A percentile compares a stretch with the other conserved stretches of the same genome.
phyloP scores from a whole-genome alignment of 1,140 invertebrate species.

The Habropoda laboriosa region DNA sequence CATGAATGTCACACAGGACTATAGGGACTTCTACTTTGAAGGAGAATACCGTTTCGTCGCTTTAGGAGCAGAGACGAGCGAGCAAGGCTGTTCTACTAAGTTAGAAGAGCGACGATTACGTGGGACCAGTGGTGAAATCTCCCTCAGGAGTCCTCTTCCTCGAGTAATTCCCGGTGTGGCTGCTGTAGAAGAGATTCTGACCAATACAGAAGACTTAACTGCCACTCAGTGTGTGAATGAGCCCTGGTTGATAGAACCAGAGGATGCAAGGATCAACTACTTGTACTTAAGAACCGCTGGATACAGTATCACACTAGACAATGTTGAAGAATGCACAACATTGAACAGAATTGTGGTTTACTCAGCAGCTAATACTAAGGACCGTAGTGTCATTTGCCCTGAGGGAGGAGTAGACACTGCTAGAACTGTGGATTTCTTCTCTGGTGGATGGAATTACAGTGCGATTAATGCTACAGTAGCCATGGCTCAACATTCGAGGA shows the following conservation, averaged over 20 bases:
- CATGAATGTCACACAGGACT: constrained; percentile 93
- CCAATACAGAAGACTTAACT: constrained; percentile 76
- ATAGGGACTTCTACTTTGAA: constrained; percentile 90
- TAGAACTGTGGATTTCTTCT: constrained; percentile 86
- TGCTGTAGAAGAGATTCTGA: constrained; percentile 76
- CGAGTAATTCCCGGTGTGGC: constrained; percentile 69
- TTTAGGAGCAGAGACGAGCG: constrained; percentile 70
- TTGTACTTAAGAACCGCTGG: constrained; percentile 87
- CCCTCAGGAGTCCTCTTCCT: constrained; percentile 80
- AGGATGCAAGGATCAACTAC: constrained; percentile 86
- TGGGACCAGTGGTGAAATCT: constrained; percentile 88
- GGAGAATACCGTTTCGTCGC: constrained; percentile 88
- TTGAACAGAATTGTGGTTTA: constrained; percentile 89
- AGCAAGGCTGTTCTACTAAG: constrained; percentile 83
- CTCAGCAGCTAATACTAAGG: constrained; percentile 84
- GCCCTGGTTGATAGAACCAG: constrained; percentile 90
- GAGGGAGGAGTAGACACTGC: constrained; percentile 65
- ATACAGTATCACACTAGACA: constrained; percentile 82
- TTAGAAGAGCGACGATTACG: constrained; percentile 85
- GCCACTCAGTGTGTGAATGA: constrained; percentile 86
- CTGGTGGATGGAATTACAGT: constrained; percentile 86
- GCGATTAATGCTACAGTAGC: constrained; percentile 66
- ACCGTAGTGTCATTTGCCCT: constrained; percentile 87
- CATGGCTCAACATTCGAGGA: constrained; percentile 84
- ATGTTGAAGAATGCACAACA: constrained; percentile 84